Base-by-base conservation (phyloP, 1,140 invertebrate species). In the Euschistus heros region DNA sequence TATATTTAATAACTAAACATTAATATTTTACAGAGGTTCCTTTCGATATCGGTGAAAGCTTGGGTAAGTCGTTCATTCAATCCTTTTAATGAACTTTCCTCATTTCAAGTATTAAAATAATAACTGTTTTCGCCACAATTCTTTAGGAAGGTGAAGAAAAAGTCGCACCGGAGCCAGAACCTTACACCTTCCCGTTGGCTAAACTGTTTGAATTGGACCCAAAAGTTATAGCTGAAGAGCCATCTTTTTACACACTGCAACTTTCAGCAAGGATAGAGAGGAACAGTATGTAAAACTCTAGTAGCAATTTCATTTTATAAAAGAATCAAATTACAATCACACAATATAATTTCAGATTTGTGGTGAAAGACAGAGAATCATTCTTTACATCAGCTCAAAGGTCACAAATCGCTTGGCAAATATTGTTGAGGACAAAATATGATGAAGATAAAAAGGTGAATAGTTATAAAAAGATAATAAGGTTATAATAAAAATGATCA, bases 331-430 rank as follows among this genome's bases (percentile, higher is more conserved):
- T 30, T 30, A 7, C 27, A 30, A 4, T 30, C 27, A 30, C 27
- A 30, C 7, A 7, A 70, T 54, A 50, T 50, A 64, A 68, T 75
- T 73, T 7, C 70, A 94, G 92, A 73, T 95, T 94, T 75, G 83
- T 94, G 62, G 89, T 95, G 0, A 92, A 92, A 75, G 88, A 93
- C 72, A 80, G 87, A 57, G 86, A 92, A 55, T 86, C 85, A 0
- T 86, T 89, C 44, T 97, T 91, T 72, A 91, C 90, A 0, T 86
- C 88, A 61, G 86, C 92, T 0, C 91, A 95, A 72, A 79, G 94
- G 42, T 93, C 89, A 68, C 76, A 92, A 46, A 89, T 97, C 70
- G 92, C 95, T 0, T 95, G 95, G 87, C 92, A 97, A 75, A 91
- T 97, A 68, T 76, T 98, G n/a, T 79, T 89, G 0, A 76, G 89